Evolutionary conservation across 2,797 vertebrate species (phyloP), one percentile per base, ranked within the genome.

Genomic region (Gastrophryne carolinensis): DNA sequence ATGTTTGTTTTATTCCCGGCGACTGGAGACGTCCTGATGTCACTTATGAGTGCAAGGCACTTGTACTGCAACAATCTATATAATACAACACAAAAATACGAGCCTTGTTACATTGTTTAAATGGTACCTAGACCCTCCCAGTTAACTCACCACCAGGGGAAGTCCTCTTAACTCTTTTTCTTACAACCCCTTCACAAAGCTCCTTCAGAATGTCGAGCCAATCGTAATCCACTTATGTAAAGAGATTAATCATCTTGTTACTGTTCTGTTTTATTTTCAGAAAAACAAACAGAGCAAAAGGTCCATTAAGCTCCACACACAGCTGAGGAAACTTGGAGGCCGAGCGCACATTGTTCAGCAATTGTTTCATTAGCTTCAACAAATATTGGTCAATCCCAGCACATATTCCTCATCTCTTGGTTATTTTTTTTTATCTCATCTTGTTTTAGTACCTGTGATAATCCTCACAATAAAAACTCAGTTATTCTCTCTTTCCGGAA

Each of bases 241-340:
- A 65, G 58, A 74, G 72, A 66, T 66, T 74, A 74, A 74, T 65
- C 47, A 47, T 57, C 34, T 74, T 54, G 65, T 66, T 74, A 47
- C 49, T 30, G 10, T 35, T 73, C 34, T 72, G 21, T 61, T 72
- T 72, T 72, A 60, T 72, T 72, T 72, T 73, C 71, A 73, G 71
- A 64, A 73, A 56, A 44, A 39, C 61, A 64, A 73, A 74, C 72
- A 74, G 52, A 23, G 41, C 32, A 73, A 63, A 57, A 32, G 56
- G 35, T 65, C 56, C 65, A 64, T 65, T 73, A 47, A 66, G 52
- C 49, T 65, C 17, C 34, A 74, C 12, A 56, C n/a, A 3, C 23
- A 56, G 60, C 26, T 23, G 47, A 30, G 56, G 50, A 56, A 56
- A 73, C 34, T 63, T 11, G 30, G 34, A 29, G 6, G 52, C 27